Evolutionary conservation across 1,140 invertebrate genomes (phyloP).

Genomic region (Chymomyza costata): DNA sequence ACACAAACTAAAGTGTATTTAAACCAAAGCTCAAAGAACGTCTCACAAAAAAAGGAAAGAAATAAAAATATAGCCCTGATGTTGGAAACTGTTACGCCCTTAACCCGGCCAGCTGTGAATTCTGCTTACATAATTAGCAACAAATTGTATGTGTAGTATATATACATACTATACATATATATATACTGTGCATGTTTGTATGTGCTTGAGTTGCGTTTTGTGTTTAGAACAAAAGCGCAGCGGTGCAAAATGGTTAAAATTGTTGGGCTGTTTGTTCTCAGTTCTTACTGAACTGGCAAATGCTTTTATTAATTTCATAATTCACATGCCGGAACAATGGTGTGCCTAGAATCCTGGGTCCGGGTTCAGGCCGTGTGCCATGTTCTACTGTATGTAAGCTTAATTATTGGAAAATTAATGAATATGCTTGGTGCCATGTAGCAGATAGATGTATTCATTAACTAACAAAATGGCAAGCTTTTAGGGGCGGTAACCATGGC

Average conservation of each 20-base stretch:
- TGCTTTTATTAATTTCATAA: conserved; percentile 70
- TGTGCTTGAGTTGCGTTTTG: conserved; percentile 56
- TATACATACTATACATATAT: too few species aligned
- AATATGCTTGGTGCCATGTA: conserved; percentile 62
- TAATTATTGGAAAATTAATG: conserved; percentile 73
- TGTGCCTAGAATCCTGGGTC: conserved; percentile 1
- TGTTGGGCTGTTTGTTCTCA: too few species aligned
- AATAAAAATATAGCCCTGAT: conserved; percentile 20
- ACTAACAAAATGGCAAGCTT: background rate
- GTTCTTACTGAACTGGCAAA: conserved; percentile 42
- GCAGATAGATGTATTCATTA: conserved; percentile 52
- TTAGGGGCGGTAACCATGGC: conserved; percentile 18
- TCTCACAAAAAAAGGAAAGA: too few species aligned
- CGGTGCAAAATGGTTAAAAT: background rate
- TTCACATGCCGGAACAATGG: conserved; percentile 43
- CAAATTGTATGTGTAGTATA: conserved; percentile 51
- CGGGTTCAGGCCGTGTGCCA: conserved; percentile 6
- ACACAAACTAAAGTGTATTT: too few species aligned
- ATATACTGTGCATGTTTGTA: too few species aligned
- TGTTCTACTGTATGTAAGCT: conserved; percentile 45
- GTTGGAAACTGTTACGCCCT: conserved; percentile 28
- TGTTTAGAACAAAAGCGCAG: conserved; percentile 12
- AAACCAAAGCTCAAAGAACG: too few species aligned
- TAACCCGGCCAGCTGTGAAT: conserved; percentile 36
- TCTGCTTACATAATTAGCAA: conserved; percentile 62